Conservation (phyloP, 2,888 invertebrate genomes). For the Noctua pronuba region DNA sequence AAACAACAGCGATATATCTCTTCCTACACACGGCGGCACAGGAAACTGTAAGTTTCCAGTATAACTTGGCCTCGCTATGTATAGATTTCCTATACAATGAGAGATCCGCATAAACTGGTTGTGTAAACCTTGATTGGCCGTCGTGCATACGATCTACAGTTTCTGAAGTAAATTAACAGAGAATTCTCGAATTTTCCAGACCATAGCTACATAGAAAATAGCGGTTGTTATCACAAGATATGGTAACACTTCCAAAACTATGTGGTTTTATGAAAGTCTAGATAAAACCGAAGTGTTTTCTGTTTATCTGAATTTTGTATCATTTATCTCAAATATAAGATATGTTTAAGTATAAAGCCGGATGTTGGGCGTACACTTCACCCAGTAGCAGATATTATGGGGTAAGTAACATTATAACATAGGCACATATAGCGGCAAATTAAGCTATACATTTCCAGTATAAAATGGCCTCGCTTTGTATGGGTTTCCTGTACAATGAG, state of each 20-base stretch:
- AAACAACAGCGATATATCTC: background rate
- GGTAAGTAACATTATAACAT: slow-evolving; percentile 50
- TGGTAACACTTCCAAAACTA: slow-evolving; percentile 5
- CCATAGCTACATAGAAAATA: background rate
- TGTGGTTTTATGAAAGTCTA: slow-evolving; percentile 33
- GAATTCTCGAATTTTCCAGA: background rate
- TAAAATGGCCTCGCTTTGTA: background rate
- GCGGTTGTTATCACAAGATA: slow-evolving; percentile 13
- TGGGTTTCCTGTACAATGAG: background rate
- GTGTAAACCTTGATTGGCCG: too few relatives aligned
- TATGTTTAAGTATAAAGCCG: slow-evolving; percentile 59
- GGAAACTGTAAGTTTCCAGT: too few relatives aligned
- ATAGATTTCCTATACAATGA: too few relatives aligned
- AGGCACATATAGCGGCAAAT: background rate
- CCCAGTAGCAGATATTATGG: slow-evolving; percentile 31
- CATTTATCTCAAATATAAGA: slow-evolving; percentile 66
- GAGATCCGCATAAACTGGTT: too few relatives aligned
- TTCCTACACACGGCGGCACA: too few relatives aligned
- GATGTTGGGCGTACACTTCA: slow-evolving; percentile 2
- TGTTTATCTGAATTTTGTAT: slow-evolving; percentile 46
- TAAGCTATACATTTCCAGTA: background rate
- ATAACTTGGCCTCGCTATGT: too few relatives aligned
- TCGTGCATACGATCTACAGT: background rate
- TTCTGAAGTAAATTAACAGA: background rate
- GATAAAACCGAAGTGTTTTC: slow-evolving; percentile 55